phyloP scores from a whole-genome alignment of 2,797 vertebrate species.

The Nyctibius grandis region DNA sequence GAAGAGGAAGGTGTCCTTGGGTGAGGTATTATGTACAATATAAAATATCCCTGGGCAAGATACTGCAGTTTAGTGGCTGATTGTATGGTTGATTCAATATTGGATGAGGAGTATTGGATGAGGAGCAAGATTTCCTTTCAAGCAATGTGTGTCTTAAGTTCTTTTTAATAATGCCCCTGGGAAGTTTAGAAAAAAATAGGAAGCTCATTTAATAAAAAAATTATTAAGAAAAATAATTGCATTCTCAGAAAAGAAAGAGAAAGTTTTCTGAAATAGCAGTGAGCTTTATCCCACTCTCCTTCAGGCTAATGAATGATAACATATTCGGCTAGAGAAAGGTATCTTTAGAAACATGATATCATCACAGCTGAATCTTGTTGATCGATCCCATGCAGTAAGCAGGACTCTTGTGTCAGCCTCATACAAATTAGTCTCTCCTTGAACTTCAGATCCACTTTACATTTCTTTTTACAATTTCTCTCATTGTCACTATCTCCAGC shows the following conservation, averaged over 20 bases:
- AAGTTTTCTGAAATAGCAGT: background rate
- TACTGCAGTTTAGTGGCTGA: background rate
- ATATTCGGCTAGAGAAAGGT: background rate
- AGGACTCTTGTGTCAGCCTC: background rate
- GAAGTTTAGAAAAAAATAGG: background rate
- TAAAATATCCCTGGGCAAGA: background rate
- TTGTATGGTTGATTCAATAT: background rate
- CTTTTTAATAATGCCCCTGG: background rate
- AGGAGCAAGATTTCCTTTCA: background rate
- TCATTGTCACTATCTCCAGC: background rate
- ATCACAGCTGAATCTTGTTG: background rate
- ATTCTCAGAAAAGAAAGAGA: background rate
- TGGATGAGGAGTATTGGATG: background rate
- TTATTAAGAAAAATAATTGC: no score
- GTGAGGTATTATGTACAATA: background rate
- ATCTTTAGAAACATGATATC: slow-evolving; percentile 2
- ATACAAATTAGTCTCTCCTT: background rate
- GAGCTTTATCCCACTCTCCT: background rate
- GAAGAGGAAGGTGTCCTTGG: background rate
- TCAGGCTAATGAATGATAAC: background rate
- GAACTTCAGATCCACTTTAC: background rate
- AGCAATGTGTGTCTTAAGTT: background rate
- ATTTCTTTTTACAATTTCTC: background rate
- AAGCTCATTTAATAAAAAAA: background rate
- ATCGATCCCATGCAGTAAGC: background rate